Evolutionary conservation across 2,888 invertebrate genomes (phyloP).

Genomic region (Drosophila cognata): DNA sequence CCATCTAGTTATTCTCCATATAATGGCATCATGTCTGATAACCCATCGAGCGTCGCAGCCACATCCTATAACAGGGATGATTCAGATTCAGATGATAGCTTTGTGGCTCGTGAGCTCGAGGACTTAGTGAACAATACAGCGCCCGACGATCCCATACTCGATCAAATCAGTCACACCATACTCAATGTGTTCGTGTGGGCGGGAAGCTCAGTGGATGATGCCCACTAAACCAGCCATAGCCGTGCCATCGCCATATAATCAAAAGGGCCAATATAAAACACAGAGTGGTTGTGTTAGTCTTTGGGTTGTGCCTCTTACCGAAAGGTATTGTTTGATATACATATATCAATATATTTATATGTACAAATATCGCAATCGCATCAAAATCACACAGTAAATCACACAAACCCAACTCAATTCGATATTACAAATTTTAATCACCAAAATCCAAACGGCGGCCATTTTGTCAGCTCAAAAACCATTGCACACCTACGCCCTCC

Average conservation of each 20-base stretch:
- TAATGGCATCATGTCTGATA: conserved; percentile 37
- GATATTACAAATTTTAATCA: neutral
- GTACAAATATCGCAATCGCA: conserved; percentile 44
- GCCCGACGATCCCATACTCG: conserved; percentile 60
- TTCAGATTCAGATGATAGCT: conserved; percentile 71
- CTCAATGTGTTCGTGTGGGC: conserved; percentile 21
- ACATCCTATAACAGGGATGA: conserved; percentile 53
- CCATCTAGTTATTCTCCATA: conserved; percentile 56
- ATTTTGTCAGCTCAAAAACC: conserved; percentile 20
- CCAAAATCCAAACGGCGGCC: conserved; percentile 13
- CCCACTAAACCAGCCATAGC: conserved; percentile 40
- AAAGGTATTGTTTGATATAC: conserved; percentile 57
- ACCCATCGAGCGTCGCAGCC: conserved; percentile 50
- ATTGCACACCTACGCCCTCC: conserved; percentile 29
- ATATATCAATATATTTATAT: conserved; percentile 42
- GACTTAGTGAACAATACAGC: conserved; percentile 40
- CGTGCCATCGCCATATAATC: conserved; percentile 51
- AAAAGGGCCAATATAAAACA: conserved; percentile 45
- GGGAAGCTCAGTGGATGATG: conserved; percentile 34
- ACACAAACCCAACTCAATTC: conserved; percentile 9
- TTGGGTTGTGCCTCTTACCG: conserved; percentile 52
- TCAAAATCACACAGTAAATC: conserved; percentile 36
- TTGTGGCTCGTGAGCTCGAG: conserved; percentile 49
- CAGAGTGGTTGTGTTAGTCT: conserved; percentile 19
- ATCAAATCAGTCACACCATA: conserved; percentile 51